A percentile compares a stretch with the other conserved stretches of the same genome.
These are phyloP conservation scores for Enoplosus armatus DNA, from an alignment of 2,797 vertebrate species.

Conservation along the genomic window DNA sequence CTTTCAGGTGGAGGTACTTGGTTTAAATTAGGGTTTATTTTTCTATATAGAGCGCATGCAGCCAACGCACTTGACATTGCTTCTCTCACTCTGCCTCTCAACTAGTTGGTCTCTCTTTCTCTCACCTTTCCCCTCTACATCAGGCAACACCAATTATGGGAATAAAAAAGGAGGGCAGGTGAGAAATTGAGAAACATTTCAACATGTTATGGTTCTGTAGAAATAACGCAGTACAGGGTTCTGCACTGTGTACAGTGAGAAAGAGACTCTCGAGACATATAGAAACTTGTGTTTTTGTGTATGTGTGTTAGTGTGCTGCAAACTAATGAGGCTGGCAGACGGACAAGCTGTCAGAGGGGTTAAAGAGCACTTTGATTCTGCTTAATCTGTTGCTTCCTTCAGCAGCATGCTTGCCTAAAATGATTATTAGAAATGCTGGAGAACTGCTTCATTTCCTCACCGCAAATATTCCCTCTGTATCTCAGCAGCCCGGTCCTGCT, in stretches of 20 bases:
- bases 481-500: slow-evolving; percentile 36
- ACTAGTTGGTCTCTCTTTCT: neutral
- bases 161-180: slow-evolving; percentile 23
- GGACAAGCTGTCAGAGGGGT: slow-evolving; percentile 54
- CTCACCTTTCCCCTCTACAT: slow-evolving; percentile 31
- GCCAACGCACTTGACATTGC: slow-evolving; percentile 24
- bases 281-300: neutral
- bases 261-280: neutral
- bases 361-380: slow-evolving; percentile 62
- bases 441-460: slow-evolving; percentile 10
- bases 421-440: slow-evolving; percentile 53
- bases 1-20: slow-evolving; percentile 27
- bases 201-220: slow-evolving; percentile 5
- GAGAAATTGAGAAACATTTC: slow-evolving; percentile 11
- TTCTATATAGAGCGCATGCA: slow-evolving; percentile 7
- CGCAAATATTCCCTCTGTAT: slow-evolving; percentile 26
- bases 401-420: slow-evolving; percentile 37
- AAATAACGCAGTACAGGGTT: slow-evolving; percentile 15
- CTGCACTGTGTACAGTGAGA: neutral
- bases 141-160: slow-evolving; percentile 45
- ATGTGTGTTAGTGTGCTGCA: slow-evolving; percentile 13
- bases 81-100: slow-evolving; percentile 18
- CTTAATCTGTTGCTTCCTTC: slow-evolving; percentile 54
- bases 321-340: slow-evolving; percentile 54
- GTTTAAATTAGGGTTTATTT: slow-evolving; percentile 24